These are phyloP conservation scores for Rhyacophila evoluta DNA, from an alignment of 2,888 invertebrate genomes.

Conservation along the genomic window DNA sequence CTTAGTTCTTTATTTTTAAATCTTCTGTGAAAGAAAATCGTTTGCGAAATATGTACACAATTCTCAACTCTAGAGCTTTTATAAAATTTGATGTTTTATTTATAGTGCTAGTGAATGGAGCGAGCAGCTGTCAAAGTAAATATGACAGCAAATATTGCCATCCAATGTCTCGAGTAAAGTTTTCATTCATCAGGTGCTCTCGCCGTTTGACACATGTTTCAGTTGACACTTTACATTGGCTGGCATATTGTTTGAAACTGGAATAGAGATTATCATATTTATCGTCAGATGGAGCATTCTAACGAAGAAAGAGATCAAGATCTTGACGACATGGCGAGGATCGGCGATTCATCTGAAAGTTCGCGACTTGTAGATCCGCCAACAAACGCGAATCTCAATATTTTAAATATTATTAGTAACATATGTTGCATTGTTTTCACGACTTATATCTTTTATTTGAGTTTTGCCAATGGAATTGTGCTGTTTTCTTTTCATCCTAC, in stretches of 20 bases:
- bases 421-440: conserved; percentile 32
- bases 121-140: background rate
- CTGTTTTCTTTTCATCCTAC: conserved; percentile 68
- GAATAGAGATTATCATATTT: background rate
- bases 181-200: conserved; percentile 8
- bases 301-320: conserved; percentile 38
- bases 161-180: background rate
- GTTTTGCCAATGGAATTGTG: conserved; percentile 38
- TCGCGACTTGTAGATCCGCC: conserved; percentile 43
- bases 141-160: background rate
- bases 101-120: too few relatives aligned
- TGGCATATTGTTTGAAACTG: background rate
- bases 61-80: too few relatives aligned
- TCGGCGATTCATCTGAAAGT: conserved; percentile 29
- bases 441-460: conserved; percentile 41
- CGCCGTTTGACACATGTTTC: conserved; percentile 2
- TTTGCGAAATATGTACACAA: too few relatives aligned
- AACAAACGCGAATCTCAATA: conserved; percentile 35
- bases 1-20: too few relatives aligned
- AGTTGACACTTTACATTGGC: background rate
- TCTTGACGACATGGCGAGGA: conserved; percentile 41
- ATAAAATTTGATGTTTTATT: too few relatives aligned
- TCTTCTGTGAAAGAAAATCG: too few relatives aligned
- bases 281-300: conserved; percentile 39
- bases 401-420: conserved; percentile 40